Evolutionary conservation across 2,888 invertebrate species (phyloP), one percentile per base, ranked within the genome.

Genomic region (Eutolmus rufibarbis): DNA sequence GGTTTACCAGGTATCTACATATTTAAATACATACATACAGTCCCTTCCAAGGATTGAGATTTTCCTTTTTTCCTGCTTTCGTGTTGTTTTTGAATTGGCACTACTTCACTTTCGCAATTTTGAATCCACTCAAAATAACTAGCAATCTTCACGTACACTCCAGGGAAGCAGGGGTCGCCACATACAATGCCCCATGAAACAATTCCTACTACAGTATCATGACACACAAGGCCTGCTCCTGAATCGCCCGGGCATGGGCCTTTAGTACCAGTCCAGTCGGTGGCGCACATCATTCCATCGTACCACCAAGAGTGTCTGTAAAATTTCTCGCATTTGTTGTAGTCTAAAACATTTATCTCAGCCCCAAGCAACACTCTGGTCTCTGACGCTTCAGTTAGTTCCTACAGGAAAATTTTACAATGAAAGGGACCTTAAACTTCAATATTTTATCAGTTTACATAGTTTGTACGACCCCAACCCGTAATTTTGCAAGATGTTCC

Each of bases 321-420:
- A 0, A 7, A 1, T 2, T 1, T 1, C 16, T 43, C 28, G 28
- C 79, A 79, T 0, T 1, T 16, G 14, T 46, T 28, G 5, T 1
- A 5, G 31, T 46, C 51, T 28, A 79, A 51, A 7, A 79, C 8
- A 7, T 28, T 16, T 51, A 79, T 51, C 2, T 78, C 19, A 43
- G 2, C 14, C 19, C 19, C 51, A 2, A 16, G 46, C 9, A 79
- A 16, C 14, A 79, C 4, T 28, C 16, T n/a, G 16, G 46, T 1
- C 1, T 9, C 0, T n/a, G 23, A 9, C 0, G 7, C 9, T 1
- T 0, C 1, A 5, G 0, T 9, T 57, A 1, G 0, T 7, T 5
- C 3, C 57, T 23, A 8, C 2, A n/a, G 1, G 16, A 14, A 19
- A 43, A n/a, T 78, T 37, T 8, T 28, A 9, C 4, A 23, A 12